Conservation (phyloP, 2,113 vertebrate species). For the Cyprinodon variegatus region DNA sequence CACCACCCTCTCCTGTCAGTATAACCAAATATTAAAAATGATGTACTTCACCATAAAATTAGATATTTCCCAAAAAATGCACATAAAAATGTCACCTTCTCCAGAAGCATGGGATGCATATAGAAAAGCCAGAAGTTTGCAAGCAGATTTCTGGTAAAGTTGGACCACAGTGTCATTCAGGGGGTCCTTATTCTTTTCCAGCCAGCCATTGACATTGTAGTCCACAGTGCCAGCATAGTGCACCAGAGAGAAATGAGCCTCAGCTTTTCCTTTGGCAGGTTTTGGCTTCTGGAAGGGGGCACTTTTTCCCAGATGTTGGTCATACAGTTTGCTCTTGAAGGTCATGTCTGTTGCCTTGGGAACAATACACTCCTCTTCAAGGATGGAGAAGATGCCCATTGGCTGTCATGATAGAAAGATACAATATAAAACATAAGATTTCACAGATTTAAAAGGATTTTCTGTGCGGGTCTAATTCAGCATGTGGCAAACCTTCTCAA, state of each 20-base stretch:
- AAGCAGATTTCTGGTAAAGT: constrained; percentile 76
- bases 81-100: constrained; percentile 39
- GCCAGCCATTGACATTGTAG: constrained; percentile 75
- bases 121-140: constrained; percentile 53
- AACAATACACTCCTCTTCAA: constrained; percentile 81
- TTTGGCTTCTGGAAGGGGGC: constrained; percentile 51
- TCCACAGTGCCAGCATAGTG: constrained; percentile 81
- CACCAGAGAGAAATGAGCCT: constrained; percentile 75
- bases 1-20: constrained; percentile 61
- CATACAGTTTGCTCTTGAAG: constrained; percentile 92
- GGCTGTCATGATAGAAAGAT: constrained; percentile 70
- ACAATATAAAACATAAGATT: not conserved
- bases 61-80: not conserved
- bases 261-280: constrained; percentile 75
- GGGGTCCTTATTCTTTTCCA: constrained; percentile 81
- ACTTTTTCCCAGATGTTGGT: constrained; percentile 88
- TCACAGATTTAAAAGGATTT: not conserved
- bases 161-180: constrained; percentile 88
- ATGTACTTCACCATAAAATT: not conserved
- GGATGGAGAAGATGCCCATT: constrained; percentile 81
- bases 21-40: too few species aligned
- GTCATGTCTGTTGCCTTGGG: constrained; percentile 76
- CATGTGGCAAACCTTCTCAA: constrained; percentile 80
- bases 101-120: constrained; percentile 42
- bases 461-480: not conserved